Percentiles rank a stretch among this genome's conserved stretches.
These are phyloP conservation scores for Neuroterus valhalla DNA, from an alignment of 1,140 invertebrate genomes.

Conservation along the genomic window DNA sequence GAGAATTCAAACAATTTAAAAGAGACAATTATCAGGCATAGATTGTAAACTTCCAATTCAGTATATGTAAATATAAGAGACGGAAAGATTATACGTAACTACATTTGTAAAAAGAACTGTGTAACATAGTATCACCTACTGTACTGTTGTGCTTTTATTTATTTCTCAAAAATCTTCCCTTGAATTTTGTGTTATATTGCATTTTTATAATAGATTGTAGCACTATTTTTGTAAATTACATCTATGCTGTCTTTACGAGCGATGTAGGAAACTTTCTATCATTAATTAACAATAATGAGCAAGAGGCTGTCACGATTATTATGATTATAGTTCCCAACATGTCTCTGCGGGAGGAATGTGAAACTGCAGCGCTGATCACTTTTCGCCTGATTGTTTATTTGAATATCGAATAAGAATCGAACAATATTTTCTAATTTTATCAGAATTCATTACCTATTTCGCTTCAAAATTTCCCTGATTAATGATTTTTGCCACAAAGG, in stretches of 20 bases:
- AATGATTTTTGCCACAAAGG: too few species aligned
- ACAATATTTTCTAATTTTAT: too few species aligned
- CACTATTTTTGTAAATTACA: conserved; percentile 25
- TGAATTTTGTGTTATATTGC: neutral
- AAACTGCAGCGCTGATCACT: too few species aligned
- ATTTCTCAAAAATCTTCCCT: neutral
- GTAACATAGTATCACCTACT: neutral
- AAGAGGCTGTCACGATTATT: too few species aligned
- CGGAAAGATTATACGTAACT: neutral
- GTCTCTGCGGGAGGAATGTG: too few species aligned
- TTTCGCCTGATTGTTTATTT: too few species aligned
- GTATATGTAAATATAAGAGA: conserved; percentile 8
- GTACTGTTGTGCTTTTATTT: neutral
- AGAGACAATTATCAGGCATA: neutral
- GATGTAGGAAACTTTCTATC: neutral
- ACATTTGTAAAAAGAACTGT: conserved; percentile 4
- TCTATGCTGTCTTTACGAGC: neutral
- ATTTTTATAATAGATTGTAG: conserved; percentile 11
- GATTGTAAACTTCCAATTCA: neutral
- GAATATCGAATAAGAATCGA: too few species aligned
- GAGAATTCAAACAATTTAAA: too few species aligned
- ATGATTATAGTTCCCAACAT: too few species aligned
- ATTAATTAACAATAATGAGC: neutral
- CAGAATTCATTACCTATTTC: too few species aligned
- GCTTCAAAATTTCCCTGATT: too few species aligned